These are phyloP conservation scores for Bambusicola thoracicus DNA, from an alignment of 2,113 vertebrate genomes.

Conservation along the genomic window DNA sequence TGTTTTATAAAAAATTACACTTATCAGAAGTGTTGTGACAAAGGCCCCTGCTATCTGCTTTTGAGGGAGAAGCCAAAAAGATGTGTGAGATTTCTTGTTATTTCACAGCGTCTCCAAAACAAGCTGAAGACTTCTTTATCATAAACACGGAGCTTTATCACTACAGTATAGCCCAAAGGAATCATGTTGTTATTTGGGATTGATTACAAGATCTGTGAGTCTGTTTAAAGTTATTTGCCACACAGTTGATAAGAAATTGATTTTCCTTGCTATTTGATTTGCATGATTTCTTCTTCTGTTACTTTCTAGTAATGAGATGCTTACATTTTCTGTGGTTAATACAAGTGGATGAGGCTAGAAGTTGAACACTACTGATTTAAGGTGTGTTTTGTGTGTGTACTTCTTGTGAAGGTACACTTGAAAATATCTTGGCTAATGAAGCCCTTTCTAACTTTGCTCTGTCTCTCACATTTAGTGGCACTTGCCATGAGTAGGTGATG, in stretches of 20 bases:
- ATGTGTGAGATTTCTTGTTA: background rate
- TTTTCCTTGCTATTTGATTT: slow-evolving; percentile 25
- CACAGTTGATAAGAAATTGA: slow-evolving; percentile 19
- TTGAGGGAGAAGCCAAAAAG: background rate
- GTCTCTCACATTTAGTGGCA: fast-evolving
- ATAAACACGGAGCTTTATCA: background rate
- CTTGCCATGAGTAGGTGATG: background rate
- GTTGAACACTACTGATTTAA: background rate
- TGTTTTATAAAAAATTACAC: background rate
- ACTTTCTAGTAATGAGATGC: background rate
- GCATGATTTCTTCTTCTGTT: slow-evolving; percentile 2
- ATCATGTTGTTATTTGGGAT: background rate
- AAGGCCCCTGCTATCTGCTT: background rate
- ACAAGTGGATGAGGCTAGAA: background rate
- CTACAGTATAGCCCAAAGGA: background rate
- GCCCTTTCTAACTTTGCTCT: background rate
- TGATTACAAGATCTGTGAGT: background rate
- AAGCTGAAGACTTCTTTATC: background rate
- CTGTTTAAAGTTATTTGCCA: slow-evolving; percentile 1
- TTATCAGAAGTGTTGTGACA: background rate
- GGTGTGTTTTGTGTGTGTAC: background rate
- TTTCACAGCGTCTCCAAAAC: background rate
- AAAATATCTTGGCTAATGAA: background rate
- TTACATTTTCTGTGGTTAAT: slow-evolving; percentile 10
- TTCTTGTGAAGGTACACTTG: background rate